Evolutionary conservation across 2,113 vertebrate species (phyloP).

Genomic region (Patagioenas fasciata): DNA sequence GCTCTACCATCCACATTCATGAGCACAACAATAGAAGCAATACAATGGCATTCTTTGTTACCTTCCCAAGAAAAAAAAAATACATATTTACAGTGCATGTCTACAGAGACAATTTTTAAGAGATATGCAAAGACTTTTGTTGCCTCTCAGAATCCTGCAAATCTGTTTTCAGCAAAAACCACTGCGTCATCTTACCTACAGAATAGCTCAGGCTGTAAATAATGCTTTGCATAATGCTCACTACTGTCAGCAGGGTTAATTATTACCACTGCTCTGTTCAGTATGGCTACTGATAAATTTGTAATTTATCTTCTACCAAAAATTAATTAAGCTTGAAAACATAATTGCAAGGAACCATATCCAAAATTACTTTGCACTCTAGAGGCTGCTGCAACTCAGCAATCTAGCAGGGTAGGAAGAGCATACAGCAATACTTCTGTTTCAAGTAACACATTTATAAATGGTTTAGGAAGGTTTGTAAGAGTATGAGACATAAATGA

Average conservation of each 20-base stretch:
- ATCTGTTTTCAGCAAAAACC: not conserved
- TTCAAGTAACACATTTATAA: not conserved
- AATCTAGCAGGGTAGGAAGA: not conserved
- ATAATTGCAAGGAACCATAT: not conserved
- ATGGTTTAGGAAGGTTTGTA: not conserved
- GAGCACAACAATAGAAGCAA: not conserved
- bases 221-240: not conserved
- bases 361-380: not conserved
- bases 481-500: not conserved
- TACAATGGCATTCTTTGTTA: not conserved
- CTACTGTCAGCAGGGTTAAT: not conserved
- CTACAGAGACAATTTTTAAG: not conserved
- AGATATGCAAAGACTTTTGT: not conserved
- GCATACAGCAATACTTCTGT: not conserved
- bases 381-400: not conserved
- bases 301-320: not conserved
- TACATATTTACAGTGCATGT: not conserved
- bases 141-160: not conserved
- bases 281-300: not conserved
- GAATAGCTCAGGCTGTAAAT: not conserved
- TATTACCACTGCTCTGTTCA: not conserved
- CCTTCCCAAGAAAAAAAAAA: not conserved
- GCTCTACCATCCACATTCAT: not conserved
- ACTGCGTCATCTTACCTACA: accelerated
- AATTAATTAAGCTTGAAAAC: not conserved